Evolutionary conservation across 2,888 invertebrate species (phyloP), one percentile per base, ranked within the genome.

Genomic region (Chloromyia formosa): DNA sequence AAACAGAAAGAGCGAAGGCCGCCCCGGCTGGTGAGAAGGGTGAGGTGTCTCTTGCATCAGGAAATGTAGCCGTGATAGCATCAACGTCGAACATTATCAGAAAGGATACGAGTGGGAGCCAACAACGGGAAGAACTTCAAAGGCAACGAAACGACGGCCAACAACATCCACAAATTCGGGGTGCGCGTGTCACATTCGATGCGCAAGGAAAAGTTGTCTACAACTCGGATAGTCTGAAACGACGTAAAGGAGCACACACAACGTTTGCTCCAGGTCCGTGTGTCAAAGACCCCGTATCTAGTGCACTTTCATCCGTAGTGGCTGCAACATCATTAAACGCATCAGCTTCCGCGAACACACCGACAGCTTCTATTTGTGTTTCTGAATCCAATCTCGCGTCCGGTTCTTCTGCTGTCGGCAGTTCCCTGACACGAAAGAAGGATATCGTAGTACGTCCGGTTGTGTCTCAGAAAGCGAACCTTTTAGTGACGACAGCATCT

Each of bases 191-290:
- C 54, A 93, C 92, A 45, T 86, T 95, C 60, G 94, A 95, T 85
- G 92, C 95, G 23, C 93, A 93, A 81, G 96, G 95, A 71, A 93
- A 93, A 88, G 93, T 95, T 60, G 92, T 95, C 76, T 95, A 93
- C 85, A 93, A 93, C 77, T 95, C 95, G 20, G 95, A 95, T 80
- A 95, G 94, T 82, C 86, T 95, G 78, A 92, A 91, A 82, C 88
- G 94, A 80, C 87, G 91, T 78, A 83, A 84, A 79, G 92, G 92
- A 76, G 91, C 93, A 16, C 93, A 94, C 81, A 93, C 94, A 49
- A 94, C 94, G 42, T 95, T 95, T 81, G 94, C 93, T 86, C 95
- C 95, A 74, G 95, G 95, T 79, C 94, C 94, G 58, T 93, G 92
- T 83, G 93, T 94, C 23, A 93, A 93, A 85, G 74, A 74, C 64